Evolutionary conservation across 2,888 invertebrate species (phyloP).

Genomic region (Ptychoptera contaminata): DNA sequence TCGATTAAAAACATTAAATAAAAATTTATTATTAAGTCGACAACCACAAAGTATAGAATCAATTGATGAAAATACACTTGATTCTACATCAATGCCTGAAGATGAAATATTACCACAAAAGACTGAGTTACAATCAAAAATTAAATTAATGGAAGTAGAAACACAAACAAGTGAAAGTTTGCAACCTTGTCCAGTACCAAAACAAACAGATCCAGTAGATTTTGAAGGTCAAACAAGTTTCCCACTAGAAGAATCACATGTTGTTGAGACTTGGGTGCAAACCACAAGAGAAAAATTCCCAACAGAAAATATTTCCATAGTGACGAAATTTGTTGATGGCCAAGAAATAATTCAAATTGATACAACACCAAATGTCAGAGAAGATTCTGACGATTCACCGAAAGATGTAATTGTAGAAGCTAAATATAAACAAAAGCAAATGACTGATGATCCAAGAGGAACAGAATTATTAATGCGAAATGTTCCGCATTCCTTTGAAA

Average conservation of each 20-base stretch:
- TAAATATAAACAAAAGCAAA: constrained; percentile 43
- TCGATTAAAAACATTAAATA: constrained; percentile 39
- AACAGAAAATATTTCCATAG: constrained; percentile 49
- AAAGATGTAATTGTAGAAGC: constrained; percentile 56
- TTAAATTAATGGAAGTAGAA: constrained; percentile 32
- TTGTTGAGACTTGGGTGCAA: constrained; percentile 24
- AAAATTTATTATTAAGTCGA: constrained; percentile 30
- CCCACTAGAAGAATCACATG: constrained; percentile 18
- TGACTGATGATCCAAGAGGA: constrained; percentile 36
- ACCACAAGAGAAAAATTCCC: constrained; percentile 30
- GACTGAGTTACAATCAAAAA: constrained; percentile 12
- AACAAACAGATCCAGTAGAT: constrained; percentile 38
- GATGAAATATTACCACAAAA: constrained; percentile 35
- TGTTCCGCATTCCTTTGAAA: constrained; percentile 62
- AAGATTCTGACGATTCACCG: constrained; percentile 33
- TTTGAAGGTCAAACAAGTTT: constrained; percentile 47
- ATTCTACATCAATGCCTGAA: constrained; percentile 56
- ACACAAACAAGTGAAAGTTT: constrained; percentile 51
- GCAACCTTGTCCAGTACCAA: constrained; percentile 29
- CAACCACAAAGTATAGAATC: constrained; percentile 24
- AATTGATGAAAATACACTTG: constrained; percentile 45
- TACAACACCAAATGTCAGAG: constrained; percentile 37
- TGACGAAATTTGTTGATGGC: constrained; percentile 42
- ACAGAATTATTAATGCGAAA: constrained; percentile 57
- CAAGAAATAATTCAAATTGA: constrained; percentile 58